phyloP scores from a whole-genome alignment of 2,113 vertebrate genomes.

The Rhombomys opimus region DNA sequence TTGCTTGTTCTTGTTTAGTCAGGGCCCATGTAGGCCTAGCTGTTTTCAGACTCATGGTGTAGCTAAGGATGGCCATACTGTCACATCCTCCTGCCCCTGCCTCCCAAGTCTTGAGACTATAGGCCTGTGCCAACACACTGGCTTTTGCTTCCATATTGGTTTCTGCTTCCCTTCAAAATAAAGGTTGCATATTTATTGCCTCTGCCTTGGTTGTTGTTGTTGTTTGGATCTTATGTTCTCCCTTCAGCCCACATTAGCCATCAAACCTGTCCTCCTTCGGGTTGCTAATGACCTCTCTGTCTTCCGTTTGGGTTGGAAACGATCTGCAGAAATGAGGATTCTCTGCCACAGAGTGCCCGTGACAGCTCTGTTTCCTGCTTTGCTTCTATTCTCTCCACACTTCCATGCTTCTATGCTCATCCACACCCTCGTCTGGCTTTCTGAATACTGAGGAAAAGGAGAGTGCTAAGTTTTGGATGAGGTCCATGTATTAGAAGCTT shows the following conservation, averaged over 20 bases:
- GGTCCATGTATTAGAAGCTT: not conserved
- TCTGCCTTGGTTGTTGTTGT: not conserved
- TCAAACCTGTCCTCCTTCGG: not conserved
- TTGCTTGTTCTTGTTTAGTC: not conserved
- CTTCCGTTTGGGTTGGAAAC: not conserved
- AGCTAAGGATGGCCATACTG: not conserved
- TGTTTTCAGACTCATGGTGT: too few relatives aligned
- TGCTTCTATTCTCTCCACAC: not conserved
- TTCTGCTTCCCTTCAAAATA: not conserved
- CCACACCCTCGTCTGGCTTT: not conserved
- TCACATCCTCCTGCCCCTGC: not conserved
- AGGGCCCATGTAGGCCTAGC: not conserved
- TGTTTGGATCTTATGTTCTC: not conserved
- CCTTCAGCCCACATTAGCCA: not conserved
- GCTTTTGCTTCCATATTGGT: not conserved
- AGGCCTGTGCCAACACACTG: not conserved
- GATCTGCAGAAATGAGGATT: not conserved
- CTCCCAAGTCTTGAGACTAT: not conserved
- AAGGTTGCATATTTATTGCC: not conserved
- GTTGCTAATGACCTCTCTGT: not conserved
- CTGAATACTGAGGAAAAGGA: not conserved
- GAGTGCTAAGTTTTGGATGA: not conserved
- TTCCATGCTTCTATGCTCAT: not conserved
- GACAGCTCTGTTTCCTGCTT: not conserved
- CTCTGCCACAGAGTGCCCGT: not conserved